A percentile compares a stretch with the other conserved stretches of the same genome.
Conservation (phyloP, 2,797 vertebrate species). For the Lacerta viridis region DNA sequence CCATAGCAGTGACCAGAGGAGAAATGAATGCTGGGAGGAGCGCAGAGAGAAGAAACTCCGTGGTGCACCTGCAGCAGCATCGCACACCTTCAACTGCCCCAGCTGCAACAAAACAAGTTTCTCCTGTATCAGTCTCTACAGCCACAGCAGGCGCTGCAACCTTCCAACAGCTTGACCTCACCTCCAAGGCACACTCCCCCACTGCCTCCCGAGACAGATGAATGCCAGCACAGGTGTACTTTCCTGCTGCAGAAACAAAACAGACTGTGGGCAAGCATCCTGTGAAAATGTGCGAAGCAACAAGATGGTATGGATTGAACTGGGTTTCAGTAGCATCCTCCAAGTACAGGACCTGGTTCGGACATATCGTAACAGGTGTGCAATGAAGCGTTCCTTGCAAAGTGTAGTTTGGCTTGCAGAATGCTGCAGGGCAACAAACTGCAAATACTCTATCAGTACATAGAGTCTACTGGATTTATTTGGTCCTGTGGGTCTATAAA, state of each 20-base stretch:
- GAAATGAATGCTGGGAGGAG: too few species aligned
- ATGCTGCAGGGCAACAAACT: background rate
- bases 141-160: too few species aligned
- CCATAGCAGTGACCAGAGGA: too few species aligned
- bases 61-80: too few species aligned
- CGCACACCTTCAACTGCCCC: too few species aligned
- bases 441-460: background rate
- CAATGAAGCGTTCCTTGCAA: background rate
- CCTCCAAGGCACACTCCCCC: too few species aligned
- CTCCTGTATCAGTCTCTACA: too few species aligned
- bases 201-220: too few species aligned
- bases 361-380: background rate
- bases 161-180: too few species aligned
- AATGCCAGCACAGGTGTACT: too few species aligned
- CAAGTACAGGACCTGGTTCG: background rate
- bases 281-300: background rate
- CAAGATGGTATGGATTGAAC: background rate
- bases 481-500: background rate
- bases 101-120: too few species aligned
- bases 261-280: background rate
- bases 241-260: background rate
- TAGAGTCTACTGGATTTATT: background rate
- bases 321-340: background rate
- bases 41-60: too few species aligned
- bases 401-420: background rate